Conservation (phyloP, 1,140 invertebrate genomes). For the Aphaenogaster rudis region DNA sequence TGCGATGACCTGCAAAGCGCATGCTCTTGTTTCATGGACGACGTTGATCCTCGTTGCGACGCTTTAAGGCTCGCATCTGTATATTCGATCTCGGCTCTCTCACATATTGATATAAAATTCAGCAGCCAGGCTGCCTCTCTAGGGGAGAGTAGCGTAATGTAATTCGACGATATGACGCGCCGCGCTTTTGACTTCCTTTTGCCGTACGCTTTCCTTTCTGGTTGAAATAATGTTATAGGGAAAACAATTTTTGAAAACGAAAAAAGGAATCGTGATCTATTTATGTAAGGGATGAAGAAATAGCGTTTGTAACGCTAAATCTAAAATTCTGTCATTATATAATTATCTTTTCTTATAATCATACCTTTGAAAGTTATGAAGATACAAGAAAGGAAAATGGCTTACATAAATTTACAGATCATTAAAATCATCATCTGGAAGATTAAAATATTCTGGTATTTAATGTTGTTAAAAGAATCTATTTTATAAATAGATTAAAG, state of each 20-base stretch:
- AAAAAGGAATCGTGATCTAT: background rate
- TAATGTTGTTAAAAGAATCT: background rate
- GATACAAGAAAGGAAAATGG: no score
- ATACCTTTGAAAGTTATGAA: background rate
- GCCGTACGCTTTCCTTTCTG: background rate
- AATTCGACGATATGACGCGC: background rate
- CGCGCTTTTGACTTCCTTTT: background rate
- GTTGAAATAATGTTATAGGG: background rate
- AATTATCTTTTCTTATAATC: background rate
- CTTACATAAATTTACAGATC: background rate
- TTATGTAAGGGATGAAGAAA: background rate
- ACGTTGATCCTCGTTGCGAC: conserved; percentile 29
- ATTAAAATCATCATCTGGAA: background rate
- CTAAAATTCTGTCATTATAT: background rate
- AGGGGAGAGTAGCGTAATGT: background rate
- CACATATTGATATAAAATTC: conserved; percentile 43
- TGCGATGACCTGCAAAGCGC: conserved; percentile 58
- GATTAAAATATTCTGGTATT: background rate
- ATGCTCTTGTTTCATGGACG: conserved; percentile 14
- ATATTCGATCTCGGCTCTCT: background rate
- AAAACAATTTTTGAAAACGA: background rate
- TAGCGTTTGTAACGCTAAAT: background rate
- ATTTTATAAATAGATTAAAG: background rate
- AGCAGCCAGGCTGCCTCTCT: background rate
- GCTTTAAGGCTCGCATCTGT: conserved; percentile 14